phyloP scores from a whole-genome alignment of 1,140 invertebrate genomes.

The Drosophila sturtevanti region DNA sequence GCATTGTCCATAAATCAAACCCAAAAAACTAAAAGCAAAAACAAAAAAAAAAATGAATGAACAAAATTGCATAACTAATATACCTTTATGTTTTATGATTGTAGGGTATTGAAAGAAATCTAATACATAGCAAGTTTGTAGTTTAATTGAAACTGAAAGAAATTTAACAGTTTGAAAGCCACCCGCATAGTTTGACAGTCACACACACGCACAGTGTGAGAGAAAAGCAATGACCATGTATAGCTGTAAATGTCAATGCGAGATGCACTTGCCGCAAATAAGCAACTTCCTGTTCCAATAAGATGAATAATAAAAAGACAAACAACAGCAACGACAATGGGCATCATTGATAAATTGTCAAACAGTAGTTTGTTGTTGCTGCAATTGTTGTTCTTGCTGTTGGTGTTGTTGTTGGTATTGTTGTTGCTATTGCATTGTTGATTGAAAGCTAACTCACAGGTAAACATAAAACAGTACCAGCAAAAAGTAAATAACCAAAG shows the following conservation, averaged over 20 bases:
- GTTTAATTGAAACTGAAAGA: not conserved
- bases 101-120: not conserved
- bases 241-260: conserved; percentile 71
- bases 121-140: not conserved
- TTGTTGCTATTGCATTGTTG: conserved; percentile 29
- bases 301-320: conserved; percentile 42
- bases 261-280: conserved; percentile 76
- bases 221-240: conserved; percentile 19
- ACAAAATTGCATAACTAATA: not conserved
- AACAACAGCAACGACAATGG: conserved; percentile 37
- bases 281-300: conserved; percentile 79
- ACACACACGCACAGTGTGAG: conserved; percentile 25
- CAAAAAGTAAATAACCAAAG: conserved; percentile 69
- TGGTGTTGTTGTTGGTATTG: conserved; percentile 53
- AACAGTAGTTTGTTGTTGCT: conserved; percentile 62
- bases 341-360: conserved; percentile 79
- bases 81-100: not conserved
- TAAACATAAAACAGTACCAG: conserved; percentile 66
- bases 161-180: not conserved
- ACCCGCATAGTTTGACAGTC: conserved; percentile 40
- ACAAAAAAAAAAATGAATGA: no score
- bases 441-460: conserved; percentile 58
- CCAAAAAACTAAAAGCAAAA: not conserved
- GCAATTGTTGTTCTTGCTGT: conserved; percentile 39
- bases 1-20: conserved; percentile 40